Percentiles rank a stretch among this genome's conserved stretches.
These are phyloP conservation scores for Illadopsis cleaveri DNA, from an alignment of 2,113 vertebrate genomes.

Conservation along the genomic window DNA sequence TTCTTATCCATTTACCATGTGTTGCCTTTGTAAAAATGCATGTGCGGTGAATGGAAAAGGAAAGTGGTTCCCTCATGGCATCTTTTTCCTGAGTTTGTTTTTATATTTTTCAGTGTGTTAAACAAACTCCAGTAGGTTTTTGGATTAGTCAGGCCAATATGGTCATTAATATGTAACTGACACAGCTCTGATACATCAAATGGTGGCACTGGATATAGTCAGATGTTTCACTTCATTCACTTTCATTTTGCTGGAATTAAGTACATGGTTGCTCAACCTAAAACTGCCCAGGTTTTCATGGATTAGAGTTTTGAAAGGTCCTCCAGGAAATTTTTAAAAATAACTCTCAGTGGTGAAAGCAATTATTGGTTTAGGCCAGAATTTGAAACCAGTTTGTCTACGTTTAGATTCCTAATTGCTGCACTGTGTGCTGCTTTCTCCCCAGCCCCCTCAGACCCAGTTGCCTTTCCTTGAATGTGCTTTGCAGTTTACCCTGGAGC, in stretches of 20 bases:
- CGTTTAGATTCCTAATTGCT: neutral
- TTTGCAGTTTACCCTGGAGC: neutral
- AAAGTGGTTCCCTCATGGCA: constrained; percentile 1
- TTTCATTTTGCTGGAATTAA: constrained; percentile 1
- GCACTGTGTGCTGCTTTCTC: neutral
- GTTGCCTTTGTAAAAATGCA: constrained; percentile 33
- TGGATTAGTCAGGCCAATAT: neutral
- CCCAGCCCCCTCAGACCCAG: neutral
- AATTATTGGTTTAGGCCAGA: neutral
- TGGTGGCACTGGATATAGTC: neutral
- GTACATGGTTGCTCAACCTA: neutral
- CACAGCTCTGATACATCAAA: neutral
- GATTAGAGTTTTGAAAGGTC: neutral
- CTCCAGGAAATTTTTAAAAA: neutral
- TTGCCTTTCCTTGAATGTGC: neutral
- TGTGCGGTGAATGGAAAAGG: constrained; percentile 34
- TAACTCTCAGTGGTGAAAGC: neutral
- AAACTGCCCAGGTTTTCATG: neutral
- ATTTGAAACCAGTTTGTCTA: neutral
- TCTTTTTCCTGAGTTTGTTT: constrained; percentile 38
- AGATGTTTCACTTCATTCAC: constrained; percentile 38
- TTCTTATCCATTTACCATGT: constrained; percentile 60
- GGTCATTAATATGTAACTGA: constrained; percentile 51
- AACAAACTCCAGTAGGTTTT: constrained; percentile 17
- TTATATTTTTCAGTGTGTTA: neutral